Evolutionary conservation across 2,113 vertebrate species (phyloP).

Genomic region (Dicrurus megarhynchus): DNA sequence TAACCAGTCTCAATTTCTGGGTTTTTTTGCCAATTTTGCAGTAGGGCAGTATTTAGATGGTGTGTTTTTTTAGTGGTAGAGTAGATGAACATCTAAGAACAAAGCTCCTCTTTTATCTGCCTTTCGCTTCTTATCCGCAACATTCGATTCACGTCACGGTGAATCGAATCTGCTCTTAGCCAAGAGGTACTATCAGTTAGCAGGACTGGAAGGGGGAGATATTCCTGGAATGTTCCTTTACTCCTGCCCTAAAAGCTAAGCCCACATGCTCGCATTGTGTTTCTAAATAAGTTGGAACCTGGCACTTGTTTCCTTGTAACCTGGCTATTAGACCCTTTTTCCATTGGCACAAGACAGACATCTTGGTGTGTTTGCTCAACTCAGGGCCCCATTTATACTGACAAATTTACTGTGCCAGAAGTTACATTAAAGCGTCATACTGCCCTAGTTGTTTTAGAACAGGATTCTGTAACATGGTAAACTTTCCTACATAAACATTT

Average conservation of each 20-base stretch:
- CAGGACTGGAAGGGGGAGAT: not conserved
- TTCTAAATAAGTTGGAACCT: conserved; percentile 10
- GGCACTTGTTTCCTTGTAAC: conserved; percentile 5
- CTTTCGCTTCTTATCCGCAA: not conserved
- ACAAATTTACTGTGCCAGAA: conserved; percentile 47
- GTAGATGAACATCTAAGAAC: not conserved
- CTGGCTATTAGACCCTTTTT: conserved; percentile 29
- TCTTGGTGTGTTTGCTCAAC: not conserved
- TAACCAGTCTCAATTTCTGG: not conserved
- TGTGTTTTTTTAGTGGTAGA: not conserved
- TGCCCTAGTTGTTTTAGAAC: conserved; percentile 38
- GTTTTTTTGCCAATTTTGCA: not conserved
- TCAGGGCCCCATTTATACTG: conserved; percentile 28
- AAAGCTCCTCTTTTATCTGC: conserved; percentile 1
- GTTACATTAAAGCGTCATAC: conserved; percentile 49
- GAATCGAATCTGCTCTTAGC: not conserved
- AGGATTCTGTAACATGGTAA: conserved; percentile 34
- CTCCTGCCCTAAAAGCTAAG: not conserved
- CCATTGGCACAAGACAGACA: conserved; percentile 37
- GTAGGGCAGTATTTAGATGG: not conserved
- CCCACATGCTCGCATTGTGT: not conserved
- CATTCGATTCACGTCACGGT: not conserved
- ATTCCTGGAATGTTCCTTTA: not conserved
- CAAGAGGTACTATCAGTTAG: not conserved
- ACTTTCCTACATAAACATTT: conserved; percentile 60